A percentile compares a stretch with the other conserved stretches of the same genome.
phyloP scores from a whole-genome alignment of 2,797 vertebrate genomes.

The Antennarius maculatus region DNA sequence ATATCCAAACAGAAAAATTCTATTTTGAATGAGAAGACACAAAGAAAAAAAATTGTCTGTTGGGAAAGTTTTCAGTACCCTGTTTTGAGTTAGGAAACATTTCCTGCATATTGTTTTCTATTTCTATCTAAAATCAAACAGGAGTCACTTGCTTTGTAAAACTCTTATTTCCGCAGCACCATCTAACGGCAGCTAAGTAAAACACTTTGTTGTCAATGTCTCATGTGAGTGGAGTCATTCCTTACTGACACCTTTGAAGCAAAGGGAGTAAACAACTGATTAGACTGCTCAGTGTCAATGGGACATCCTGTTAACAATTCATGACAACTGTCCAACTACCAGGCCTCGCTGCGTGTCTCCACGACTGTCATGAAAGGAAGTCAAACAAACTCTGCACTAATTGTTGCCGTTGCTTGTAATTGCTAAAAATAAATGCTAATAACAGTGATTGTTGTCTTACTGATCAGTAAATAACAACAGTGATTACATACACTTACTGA shows the following conservation, averaged over 20 bases:
- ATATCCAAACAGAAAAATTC: conserved; percentile 1
- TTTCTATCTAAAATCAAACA: background rate
- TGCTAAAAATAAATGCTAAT: conserved; percentile 29
- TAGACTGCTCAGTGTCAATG: conserved; percentile 70
- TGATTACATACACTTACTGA: conserved; percentile 37
- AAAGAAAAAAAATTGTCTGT: background rate
- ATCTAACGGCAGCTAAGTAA: conserved; percentile 12
- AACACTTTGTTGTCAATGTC: conserved; percentile 41
- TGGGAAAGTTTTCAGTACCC: background rate
- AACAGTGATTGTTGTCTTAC: conserved; percentile 15
- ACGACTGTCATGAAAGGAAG: conserved; percentile 64
- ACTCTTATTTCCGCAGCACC: background rate
- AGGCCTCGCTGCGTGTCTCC: conserved; percentile 52
- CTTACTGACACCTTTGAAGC: conserved; percentile 56
- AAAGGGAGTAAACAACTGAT: conserved; percentile 77
- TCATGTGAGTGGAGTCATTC: conserved; percentile 51
- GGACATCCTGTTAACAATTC: conserved; percentile 71
- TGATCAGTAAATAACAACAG: conserved; percentile 50
- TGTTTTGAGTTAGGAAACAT: background rate
- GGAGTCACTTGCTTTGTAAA: conserved; percentile 1
- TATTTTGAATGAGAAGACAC: background rate
- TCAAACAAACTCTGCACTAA: conserved; percentile 76
- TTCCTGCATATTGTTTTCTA: background rate
- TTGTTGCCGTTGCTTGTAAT: conserved; percentile 49
- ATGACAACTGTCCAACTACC: conserved; percentile 61